Conservation (phyloP, 30 jellyfish, hydroid and myxozoan genomes). For the Mastigias papua region DNA sequence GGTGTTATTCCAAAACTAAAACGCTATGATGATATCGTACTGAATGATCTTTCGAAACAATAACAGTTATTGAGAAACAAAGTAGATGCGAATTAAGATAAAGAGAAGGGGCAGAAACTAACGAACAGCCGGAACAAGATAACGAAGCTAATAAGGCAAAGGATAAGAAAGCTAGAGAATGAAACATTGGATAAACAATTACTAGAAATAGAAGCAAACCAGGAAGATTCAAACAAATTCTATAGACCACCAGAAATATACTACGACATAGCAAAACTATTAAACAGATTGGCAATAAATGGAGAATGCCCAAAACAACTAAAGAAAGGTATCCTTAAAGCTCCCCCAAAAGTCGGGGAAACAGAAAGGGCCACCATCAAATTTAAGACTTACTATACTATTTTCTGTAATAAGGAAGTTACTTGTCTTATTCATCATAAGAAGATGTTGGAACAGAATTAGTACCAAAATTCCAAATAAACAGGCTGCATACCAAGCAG, state of each 20-base stretch:
- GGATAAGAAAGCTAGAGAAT: constrained; percentile 35
- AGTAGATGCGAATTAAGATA: constrained; percentile 16
- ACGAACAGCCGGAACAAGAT: constrained; percentile 19
- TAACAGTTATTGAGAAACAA: constrained; percentile 12
- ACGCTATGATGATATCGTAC: constrained; percentile 36
- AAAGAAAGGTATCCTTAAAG: too few relatives aligned
- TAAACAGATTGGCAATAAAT: too few relatives aligned
- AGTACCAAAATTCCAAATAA: not conserved
- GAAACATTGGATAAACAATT: constrained; percentile 5
- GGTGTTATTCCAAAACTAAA: constrained; percentile 36
- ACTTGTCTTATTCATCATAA: not conserved
- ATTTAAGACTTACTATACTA: not conserved
- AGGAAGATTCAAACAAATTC: not conserved
- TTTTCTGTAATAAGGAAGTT: not conserved
- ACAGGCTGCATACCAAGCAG: not conserved
- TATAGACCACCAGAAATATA: too few relatives aligned
- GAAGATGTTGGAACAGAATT: not conserved
- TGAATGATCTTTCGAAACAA: constrained; percentile 12
- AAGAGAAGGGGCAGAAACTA: constrained; percentile 18
- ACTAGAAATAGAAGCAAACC: not conserved
- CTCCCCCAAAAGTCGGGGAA: too few relatives aligned
- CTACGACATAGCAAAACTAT: too few relatives aligned
- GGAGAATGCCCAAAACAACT: too few relatives aligned
- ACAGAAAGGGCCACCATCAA: too few relatives aligned
- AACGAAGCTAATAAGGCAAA: constrained; percentile 33